Evolutionary conservation across 92 coral and sea anemone genomes (phyloP), one percentile per base, ranked within the genome.

Genomic region (Actinernus sp.): DNA sequence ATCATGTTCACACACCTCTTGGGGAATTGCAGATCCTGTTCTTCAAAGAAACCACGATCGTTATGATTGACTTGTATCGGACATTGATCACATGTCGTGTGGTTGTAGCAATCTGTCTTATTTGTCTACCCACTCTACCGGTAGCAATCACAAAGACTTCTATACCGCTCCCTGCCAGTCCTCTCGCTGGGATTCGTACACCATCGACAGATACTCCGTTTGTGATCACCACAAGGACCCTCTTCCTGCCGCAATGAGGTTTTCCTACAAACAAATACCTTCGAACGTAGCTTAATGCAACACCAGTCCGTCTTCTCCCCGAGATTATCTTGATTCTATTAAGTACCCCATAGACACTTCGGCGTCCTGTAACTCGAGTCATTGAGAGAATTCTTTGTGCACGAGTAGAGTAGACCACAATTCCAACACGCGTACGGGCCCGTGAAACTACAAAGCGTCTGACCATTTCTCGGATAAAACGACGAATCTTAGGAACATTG

Each of bases 241-340:
- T n/a, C n/a, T n/a, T n/a, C 72, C 87, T 69, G 19, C 96, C 96
- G 52, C 96, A 82, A 22, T 44, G 67, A 20, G 96, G 96, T 58
- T 37, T 86, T 17, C 84, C 63, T n/a, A 50, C 65, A 49, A 88
- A 88, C 62, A 88, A 83, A 88, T 18, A n/a, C n/a, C n/a, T n/a
- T n/a, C n/a, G n/a, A n/a, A n/a, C n/a, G n/a, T n/a, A n/a, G n/a
- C n/a, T n/a, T n/a, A n/a, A n/a, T n/a, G n/a, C n/a, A n/a, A n/a
- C n/a, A n/a, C n/a, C n/a, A n/a, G n/a, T n/a, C n/a, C 45, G 56
- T 29, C 89, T 46, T 66, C 65, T 27, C 26, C 78, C 64, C 52
- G 78, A 64, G 1, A 43, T 2, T 41, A 58, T 51, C 16, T 31
- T 79, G 9, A 83, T 83, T 27, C 86, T 57, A 27, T 46, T 47